phyloP scores from a whole-genome alignment of 2,888 invertebrate species.

The Empis stercorea region DNA sequence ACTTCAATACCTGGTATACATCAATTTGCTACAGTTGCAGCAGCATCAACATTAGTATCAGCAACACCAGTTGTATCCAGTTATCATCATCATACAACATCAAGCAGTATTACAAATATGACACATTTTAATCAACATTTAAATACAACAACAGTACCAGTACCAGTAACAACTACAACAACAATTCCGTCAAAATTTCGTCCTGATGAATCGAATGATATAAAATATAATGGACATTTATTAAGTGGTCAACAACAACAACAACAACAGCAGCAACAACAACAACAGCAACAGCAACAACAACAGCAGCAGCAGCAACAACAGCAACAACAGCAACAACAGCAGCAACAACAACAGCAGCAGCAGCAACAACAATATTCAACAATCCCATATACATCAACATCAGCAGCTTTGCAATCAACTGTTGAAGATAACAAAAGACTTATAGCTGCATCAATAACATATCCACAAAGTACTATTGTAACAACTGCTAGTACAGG shows the following conservation, averaged over 20 bases:
- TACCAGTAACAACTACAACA: constrained; percentile 17
- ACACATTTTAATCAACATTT: constrained; percentile 44
- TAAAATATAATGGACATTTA: constrained; percentile 41
- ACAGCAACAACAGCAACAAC: constrained; percentile 22
- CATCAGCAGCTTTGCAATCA: constrained; percentile 8
- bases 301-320: constrained; percentile 22
- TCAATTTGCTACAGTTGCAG: constrained; percentile 51
- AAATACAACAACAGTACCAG: constrained; percentile 10
- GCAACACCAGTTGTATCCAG: constrained; percentile 31
- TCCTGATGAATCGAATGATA: constrained; percentile 40
- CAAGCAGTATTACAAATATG: constrained; percentile 25
- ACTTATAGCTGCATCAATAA: constrained; percentile 22
- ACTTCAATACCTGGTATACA: constrained; percentile 67
- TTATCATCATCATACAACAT: constrained; percentile 24
- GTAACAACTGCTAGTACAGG: constrained; percentile 18
- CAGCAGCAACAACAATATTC: constrained; percentile 27
- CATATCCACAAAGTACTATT: constrained; percentile 25
- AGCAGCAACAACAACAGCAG: constrained; percentile 18
- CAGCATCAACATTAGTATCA: constrained; percentile 40
- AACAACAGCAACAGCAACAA: constrained; percentile 19
- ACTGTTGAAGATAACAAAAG: constrained; percentile 23
- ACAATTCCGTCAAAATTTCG: constrained; percentile 50
- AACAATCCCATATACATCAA: constrained; percentile 21
- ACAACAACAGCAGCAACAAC: constrained; percentile 23
- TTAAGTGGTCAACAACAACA: constrained; percentile 18